Evolutionary conservation across 2,888 invertebrate genomes (phyloP).

Genomic region (Netelia fuscicornis): DNA sequence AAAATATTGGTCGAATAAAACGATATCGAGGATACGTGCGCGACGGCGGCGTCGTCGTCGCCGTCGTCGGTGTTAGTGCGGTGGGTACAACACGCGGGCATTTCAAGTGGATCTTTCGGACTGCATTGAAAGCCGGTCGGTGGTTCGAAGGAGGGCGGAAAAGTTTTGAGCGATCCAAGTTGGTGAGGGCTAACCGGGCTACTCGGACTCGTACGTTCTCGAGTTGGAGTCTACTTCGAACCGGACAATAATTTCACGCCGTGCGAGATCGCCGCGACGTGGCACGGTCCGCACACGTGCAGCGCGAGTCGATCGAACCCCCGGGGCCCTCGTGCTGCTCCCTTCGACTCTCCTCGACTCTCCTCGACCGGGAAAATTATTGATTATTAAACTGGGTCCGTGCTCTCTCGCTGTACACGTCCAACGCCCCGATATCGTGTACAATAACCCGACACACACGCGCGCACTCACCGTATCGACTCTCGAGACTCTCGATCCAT

Average conservation of each 20-base stretch:
- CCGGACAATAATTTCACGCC: slow-evolving; percentile 73
- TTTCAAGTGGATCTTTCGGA: slow-evolving; percentile 35
- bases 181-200: slow-evolving; percentile 32
- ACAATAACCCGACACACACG: slow-evolving; percentile 1
- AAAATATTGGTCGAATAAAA: slow-evolving; percentile 62
- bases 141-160: slow-evolving; percentile 7
- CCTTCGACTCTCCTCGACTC: slow-evolving; percentile 41
- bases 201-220: slow-evolving; percentile 16
- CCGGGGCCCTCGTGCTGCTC: slow-evolving; percentile 33
- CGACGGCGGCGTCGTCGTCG: not conserved
- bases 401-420: slow-evolving; percentile 50
- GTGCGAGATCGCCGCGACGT: slow-evolving; percentile 69
- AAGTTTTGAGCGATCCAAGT: slow-evolving; percentile 49
- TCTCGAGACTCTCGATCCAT: slow-evolving; percentile 31
- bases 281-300: slow-evolving; percentile 80
- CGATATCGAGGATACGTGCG: slow-evolving; percentile 65
- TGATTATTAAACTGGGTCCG: slow-evolving; percentile 80
- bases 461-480: not conserved
- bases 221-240: slow-evolving; percentile 27
- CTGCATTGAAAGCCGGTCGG: too few species aligned
- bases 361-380: slow-evolving; percentile 77
- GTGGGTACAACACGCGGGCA: not conserved
- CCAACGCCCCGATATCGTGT: slow-evolving; percentile 38
- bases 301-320: slow-evolving; percentile 61
- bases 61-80: not conserved